phyloP scores from a whole-genome alignment of 1,140 invertebrate species.

The Pentalonia nigronervosa region DNA sequence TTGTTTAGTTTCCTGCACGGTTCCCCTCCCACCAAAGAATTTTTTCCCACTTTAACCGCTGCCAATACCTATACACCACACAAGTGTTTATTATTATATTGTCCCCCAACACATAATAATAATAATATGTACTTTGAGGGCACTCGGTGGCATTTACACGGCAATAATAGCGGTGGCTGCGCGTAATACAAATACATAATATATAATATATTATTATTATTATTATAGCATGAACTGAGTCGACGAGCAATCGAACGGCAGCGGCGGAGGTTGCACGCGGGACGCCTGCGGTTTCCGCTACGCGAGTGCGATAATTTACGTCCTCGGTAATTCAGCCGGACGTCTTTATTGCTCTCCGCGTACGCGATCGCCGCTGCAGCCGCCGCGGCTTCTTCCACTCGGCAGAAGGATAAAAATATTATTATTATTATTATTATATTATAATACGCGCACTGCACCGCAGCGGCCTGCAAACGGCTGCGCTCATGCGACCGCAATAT shows the following conservation, averaged over 20 bases:
- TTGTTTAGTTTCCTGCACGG: no score
- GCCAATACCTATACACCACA: no score
- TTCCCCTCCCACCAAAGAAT: no score
- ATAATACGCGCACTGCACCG: not conserved
- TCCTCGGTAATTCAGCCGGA: conserved; percentile 40
- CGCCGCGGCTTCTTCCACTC: conserved; percentile 22
- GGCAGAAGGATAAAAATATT: not conserved
- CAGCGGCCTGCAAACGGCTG: not conserved
- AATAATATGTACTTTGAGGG: no score
- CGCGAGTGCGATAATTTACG: conserved; percentile 36
- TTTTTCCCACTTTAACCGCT: no score
- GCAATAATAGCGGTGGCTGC: not conserved
- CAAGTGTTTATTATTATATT: not conserved
- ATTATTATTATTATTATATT: conserved; percentile 16
- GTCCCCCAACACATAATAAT: not conserved
- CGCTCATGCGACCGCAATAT: not conserved
- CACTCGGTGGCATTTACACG: not conserved
- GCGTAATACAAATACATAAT: not conserved
- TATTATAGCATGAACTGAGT: no score
- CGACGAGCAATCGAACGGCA: not conserved
- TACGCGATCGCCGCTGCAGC: not conserved
- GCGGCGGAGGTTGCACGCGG: not conserved
- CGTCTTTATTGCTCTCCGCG: conserved; percentile 34
- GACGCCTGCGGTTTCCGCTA: conserved; percentile 38
- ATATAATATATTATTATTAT: no score